phyloP scores from a whole-genome alignment of 2,113 vertebrate species.

The Platichthys stellatus region DNA sequence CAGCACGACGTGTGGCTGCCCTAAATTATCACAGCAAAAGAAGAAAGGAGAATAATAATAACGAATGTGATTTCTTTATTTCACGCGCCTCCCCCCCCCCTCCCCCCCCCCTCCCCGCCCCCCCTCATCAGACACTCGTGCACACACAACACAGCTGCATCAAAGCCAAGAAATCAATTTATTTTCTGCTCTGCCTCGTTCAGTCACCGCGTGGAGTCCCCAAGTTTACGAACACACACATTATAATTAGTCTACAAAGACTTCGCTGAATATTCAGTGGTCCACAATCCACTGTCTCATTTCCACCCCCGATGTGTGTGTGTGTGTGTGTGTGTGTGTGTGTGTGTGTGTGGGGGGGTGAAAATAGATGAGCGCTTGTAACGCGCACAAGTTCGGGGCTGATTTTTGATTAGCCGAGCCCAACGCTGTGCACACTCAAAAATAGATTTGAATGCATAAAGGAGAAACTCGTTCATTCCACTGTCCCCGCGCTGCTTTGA shows the following conservation, averaged over 20 bases:
- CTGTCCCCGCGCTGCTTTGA: conserved; percentile 51
- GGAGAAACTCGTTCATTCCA: conserved; percentile 35
- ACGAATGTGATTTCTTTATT: conserved; percentile 63
- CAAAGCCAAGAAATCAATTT: conserved; percentile 78
- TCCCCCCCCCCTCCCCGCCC: too few relatives aligned
- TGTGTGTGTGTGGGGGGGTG: conserved; percentile 44
- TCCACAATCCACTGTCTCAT: conserved; percentile 70
- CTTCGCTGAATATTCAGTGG: conserved; percentile 79
- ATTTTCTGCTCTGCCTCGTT: conserved; percentile 69
- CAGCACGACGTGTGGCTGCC: conserved; percentile 26
- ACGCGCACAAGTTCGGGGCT: conserved; percentile 49
- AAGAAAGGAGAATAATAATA: conserved; percentile 62
- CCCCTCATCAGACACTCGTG: conserved; percentile 61
- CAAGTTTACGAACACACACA: conserved; percentile 76
- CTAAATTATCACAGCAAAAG: conserved; percentile 74
- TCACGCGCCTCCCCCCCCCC: conserved; percentile 34
- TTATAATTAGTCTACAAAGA: conserved; percentile 79
- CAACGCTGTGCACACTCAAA: conserved; percentile 22
- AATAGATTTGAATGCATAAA: conserved; percentile 56
- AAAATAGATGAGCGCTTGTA: conserved; percentile 61
- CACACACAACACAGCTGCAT: conserved; percentile 70
- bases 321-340: too few relatives aligned
- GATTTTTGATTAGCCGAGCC: conserved; percentile 59
- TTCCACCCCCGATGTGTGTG: conserved; percentile 59
- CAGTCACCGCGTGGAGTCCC: conserved; percentile 72